A percentile compares a stretch with the other conserved stretches of the same genome.
These are phyloP conservation scores for Chiridota heheva DNA, from an alignment of 35 echinoderm and acorn worm species.

Conservation along the genomic window DNA sequence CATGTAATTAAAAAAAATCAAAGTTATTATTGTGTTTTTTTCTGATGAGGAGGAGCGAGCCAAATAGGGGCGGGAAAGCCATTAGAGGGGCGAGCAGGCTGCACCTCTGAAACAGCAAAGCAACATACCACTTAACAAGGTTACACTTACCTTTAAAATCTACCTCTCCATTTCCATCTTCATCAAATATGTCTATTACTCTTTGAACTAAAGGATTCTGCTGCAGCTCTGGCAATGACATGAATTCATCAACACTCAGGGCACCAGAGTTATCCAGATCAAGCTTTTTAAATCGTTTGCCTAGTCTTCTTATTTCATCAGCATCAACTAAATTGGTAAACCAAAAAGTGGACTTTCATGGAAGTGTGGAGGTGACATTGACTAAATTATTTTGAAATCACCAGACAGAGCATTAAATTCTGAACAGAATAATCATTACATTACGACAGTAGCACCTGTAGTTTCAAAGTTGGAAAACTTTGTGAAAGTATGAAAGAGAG, in stretches of 20 bases:
- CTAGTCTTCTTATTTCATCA: conserved; percentile 96
- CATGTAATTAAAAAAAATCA: no score
- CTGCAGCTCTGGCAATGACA: conserved; percentile 96
- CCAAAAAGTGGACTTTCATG: not conserved
- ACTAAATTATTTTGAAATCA: not conserved
- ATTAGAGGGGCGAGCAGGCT: no score
- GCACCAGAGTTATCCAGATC: conserved; percentile 98
- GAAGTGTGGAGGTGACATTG: not conserved
- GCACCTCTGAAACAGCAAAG: no score
- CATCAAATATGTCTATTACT: conserved; percentile 99
- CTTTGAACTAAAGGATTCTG: conserved; percentile 96
- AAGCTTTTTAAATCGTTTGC: conserved; percentile 94
- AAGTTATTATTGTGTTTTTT: no score
- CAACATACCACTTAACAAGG: no score
- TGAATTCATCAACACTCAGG: conserved; percentile 98
- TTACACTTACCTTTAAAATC: conserved; percentile 97
- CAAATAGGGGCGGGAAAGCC: no score
- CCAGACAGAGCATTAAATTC: not conserved
- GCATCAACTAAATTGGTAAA: conserved; percentile 86
- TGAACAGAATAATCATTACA: not conserved
- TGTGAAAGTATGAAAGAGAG: not conserved
- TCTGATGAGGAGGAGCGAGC: no score
- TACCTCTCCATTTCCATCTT: conserved; percentile 97
- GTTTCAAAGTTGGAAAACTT: not conserved
- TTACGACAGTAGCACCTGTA: not conserved